Base-by-base conservation (phyloP, 1,140 invertebrate species). In the Sinella curviseta region DNA sequence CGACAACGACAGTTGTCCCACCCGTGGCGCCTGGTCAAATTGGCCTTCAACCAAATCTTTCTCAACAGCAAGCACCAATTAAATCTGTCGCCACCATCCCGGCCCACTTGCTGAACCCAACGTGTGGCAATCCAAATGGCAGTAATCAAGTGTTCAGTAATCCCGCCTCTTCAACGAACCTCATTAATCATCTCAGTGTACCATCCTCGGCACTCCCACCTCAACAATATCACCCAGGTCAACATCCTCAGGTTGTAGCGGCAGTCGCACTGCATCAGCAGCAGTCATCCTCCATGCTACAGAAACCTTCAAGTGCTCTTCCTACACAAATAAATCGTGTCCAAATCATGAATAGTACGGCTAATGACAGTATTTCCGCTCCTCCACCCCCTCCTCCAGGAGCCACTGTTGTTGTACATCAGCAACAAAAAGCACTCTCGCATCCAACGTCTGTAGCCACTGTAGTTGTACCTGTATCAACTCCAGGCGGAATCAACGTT, bases 1-100 rank as follows among this genome's bases (percentile, higher is more conserved):
- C 93, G 94, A 81, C 94, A 94, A 85, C 93, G 94, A 85, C 92
- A 94, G 83, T 94, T 94, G 85, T 70, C 3, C 65, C 65, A 31
- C 65, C 65, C 2, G 65, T 70, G 3, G 57, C 57, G n/a, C 55
- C 8, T 17, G 55, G 55, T n/a, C 55, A 60, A 26, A 12, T 17
- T 60, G 14, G 12, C n/a, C 3, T 26, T 24, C 55, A 60, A 14
- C 55, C 4, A 48, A 48, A n/a, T n/a, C n/a, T n/a, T n/a, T n/a
- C n/a, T n/a, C n/a, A n/a, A n/a, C n/a, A 48, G 17, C 39, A 48
- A 17, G 39, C 39, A 48, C 4, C 39, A 48, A 48, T 17, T 48
- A 17, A 17, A n/a, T 48, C n/a, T n/a, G n/a, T n/a, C n/a, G n/a
- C n/a, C n/a, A n/a, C n/a, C n/a, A n/a, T n/a, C n/a, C 4, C 17